Conservation (phyloP, 2,888 invertebrate species). For the Tinea pellionella region DNA sequence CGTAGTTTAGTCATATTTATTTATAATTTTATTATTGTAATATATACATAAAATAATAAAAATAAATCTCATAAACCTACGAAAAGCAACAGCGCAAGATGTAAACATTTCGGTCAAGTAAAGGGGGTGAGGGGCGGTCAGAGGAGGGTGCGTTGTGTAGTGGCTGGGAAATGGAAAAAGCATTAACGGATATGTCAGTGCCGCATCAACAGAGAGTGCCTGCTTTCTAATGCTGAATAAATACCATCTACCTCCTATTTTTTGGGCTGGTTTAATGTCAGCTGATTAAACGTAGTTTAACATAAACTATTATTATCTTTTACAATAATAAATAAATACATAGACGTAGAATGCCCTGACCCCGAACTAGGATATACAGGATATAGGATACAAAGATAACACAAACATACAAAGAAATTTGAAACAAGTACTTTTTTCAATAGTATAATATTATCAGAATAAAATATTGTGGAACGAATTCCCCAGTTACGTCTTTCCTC, state of each 20-base stretch:
- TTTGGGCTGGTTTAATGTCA: conserved; percentile 23
- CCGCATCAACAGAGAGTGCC: conserved; percentile 64
- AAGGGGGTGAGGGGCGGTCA: conserved; percentile 22
- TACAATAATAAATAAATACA: too few relatives aligned
- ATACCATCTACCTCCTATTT: conserved; percentile 51
- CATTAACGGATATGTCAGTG: conserved; percentile 69
- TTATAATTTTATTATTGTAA: too few relatives aligned
- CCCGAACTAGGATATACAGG: too few relatives aligned
- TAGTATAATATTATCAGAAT: too few relatives aligned
- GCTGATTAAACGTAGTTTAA: neutral
- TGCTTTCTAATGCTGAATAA: conserved; percentile 64
- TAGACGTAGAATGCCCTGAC: too few relatives aligned
- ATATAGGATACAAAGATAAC: too few relatives aligned
- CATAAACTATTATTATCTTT: neutral
- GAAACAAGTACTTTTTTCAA: too few relatives aligned
- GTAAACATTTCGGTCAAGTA: conserved; percentile 48
- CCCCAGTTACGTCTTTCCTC: too few relatives aligned
- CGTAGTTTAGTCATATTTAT: too few relatives aligned
- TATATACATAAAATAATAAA: neutral
- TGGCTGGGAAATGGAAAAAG: conserved; percentile 64
- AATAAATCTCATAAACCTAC: neutral
- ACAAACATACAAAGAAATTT: too few relatives aligned
- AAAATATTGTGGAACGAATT: too few relatives aligned
- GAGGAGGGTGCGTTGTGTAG: conserved; percentile 33
- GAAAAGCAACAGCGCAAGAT: neutral